Percentiles rank a stretch among this genome's conserved stretches.
phyloP scores from a whole-genome alignment of 2,797 vertebrate species.

The Orestias chungarensis region DNA sequence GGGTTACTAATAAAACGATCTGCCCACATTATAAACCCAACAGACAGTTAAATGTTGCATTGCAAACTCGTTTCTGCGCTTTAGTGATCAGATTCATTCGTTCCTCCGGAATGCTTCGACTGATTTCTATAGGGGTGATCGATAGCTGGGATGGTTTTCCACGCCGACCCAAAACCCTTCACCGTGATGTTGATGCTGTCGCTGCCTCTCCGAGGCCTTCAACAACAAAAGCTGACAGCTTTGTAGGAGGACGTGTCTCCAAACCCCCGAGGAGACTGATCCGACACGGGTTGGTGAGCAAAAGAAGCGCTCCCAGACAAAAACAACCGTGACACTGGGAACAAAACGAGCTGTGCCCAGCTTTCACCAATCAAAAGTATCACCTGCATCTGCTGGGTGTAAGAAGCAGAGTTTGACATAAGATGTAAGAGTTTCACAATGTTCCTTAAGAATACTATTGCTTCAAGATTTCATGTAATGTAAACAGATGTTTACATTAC shows the following conservation, averaged over 20 bases:
- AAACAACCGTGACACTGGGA: too few species aligned
- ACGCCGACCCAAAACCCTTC: not conserved
- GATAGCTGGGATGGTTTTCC: too few species aligned
- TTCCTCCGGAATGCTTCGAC: conserved; percentile 18
- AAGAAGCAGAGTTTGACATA: not conserved
- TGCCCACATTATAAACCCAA: not conserved
- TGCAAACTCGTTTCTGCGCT: too few species aligned
- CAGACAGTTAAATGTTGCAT: not conserved
- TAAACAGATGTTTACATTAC: too few species aligned
- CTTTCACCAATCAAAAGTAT: not conserved
- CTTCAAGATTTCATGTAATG: too few species aligned
- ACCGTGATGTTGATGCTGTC: not conserved
- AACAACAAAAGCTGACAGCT: not conserved
- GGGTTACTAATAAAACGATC: not conserved
- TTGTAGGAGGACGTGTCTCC: conserved; percentile 64
- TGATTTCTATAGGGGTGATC: not conserved
- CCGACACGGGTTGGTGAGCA: too few species aligned
- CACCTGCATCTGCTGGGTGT: not conserved
- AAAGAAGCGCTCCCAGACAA: too few species aligned
- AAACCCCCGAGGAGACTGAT: too few species aligned
- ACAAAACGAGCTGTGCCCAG: not conserved
- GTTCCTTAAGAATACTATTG: not conserved
- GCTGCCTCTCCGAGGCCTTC: not conserved
- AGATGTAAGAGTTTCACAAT: not conserved
- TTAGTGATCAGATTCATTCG: conserved; percentile 66